phyloP scores from a whole-genome alignment of 2,888 invertebrate genomes.

The Anticlea derivata region DNA sequence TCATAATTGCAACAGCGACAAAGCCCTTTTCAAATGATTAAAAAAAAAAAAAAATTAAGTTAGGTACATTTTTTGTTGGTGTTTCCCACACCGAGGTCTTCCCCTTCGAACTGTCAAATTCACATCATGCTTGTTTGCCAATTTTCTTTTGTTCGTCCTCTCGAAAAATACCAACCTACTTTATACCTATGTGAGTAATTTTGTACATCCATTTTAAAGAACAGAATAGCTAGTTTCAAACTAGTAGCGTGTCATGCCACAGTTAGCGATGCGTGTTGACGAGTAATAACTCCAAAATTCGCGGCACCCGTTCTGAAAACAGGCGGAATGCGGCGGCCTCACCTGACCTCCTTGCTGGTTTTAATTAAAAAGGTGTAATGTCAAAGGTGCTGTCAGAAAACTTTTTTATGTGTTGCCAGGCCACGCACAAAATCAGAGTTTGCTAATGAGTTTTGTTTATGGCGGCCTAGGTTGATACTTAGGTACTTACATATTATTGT shows the following conservation, averaged over 20 bases:
- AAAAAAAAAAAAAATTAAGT: too few species aligned
- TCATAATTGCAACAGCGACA: too few species aligned
- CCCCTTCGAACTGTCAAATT: too few species aligned
- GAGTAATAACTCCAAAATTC: conserved; percentile 18
- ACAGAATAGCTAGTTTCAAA: conserved; percentile 4
- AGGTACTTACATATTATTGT: too few species aligned
- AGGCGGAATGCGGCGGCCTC: conserved; percentile 11
- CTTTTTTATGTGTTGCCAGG: conserved; percentile 18
- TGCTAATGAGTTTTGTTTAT: conserved; percentile 24
- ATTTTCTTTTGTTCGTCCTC: too few species aligned
- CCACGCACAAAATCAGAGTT: conserved; percentile 5
- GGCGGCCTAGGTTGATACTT: too few species aligned
- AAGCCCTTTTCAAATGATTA: too few species aligned
- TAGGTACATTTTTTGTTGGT: too few species aligned
- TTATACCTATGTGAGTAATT: too few species aligned
- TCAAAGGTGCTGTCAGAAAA: conserved; percentile 25
- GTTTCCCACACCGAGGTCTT: too few species aligned
- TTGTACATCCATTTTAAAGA: not conserved
- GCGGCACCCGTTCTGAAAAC: conserved; percentile 14
- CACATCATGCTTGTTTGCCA: too few species aligned
- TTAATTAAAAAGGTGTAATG: conserved; percentile 30
- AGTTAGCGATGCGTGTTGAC: conserved; percentile 22
- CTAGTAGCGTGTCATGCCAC: conserved; percentile 19
- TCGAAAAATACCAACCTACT: too few species aligned
- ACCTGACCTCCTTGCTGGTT: conserved; percentile 9